A percentile compares a stretch with the other conserved stretches of the same genome.
These are phyloP conservation scores for Beroe forskalii DNA, from an alignment of 37 sponge, comb jelly and placozoan species.

Conservation along the genomic window DNA sequence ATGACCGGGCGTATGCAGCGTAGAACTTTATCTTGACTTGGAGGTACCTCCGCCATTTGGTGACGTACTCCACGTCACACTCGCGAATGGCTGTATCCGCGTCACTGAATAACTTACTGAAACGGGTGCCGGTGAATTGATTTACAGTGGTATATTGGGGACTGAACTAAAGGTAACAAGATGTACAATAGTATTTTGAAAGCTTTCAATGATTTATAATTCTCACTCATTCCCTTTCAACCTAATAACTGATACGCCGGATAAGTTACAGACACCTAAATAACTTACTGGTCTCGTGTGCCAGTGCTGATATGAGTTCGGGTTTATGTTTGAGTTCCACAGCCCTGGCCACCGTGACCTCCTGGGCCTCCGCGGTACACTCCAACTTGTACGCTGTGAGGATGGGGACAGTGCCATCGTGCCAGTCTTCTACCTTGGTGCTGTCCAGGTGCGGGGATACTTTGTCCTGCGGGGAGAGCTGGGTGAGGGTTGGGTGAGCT, in stretches of 20 bases:
- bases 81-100: conserved; percentile 19
- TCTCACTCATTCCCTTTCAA: too few species aligned
- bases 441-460: conserved; percentile 13
- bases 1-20: conserved; percentile 87
- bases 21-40: conserved; percentile 84
- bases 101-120: conserved; percentile 53
- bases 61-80: conserved; percentile 66
- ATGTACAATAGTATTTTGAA: too few species aligned
- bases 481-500: too few species aligned
- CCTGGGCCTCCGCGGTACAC: conserved; percentile 93
- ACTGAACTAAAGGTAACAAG: too few species aligned
- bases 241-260: too few species aligned
- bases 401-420: conserved; percentile 69
- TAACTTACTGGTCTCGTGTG: conserved; percentile 89
- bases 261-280: too few species aligned
- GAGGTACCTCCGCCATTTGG: conserved; percentile 87
- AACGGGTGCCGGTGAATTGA: background rate
- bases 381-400: conserved; percentile 90
- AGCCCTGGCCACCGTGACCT: conserved; percentile 93
- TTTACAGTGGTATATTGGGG: too few species aligned
- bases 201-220: too few species aligned
- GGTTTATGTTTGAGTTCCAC: conserved; percentile 95
- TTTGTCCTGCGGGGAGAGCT: background rate
- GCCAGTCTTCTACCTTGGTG: background rate
- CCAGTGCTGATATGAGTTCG: conserved; percentile 78